Percentiles rank a stretch among this genome's conserved stretches.
Evolutionary conservation across 2,797 vertebrate genomes (phyloP).

Genomic region (Mormyrops attenuatus): DNA sequence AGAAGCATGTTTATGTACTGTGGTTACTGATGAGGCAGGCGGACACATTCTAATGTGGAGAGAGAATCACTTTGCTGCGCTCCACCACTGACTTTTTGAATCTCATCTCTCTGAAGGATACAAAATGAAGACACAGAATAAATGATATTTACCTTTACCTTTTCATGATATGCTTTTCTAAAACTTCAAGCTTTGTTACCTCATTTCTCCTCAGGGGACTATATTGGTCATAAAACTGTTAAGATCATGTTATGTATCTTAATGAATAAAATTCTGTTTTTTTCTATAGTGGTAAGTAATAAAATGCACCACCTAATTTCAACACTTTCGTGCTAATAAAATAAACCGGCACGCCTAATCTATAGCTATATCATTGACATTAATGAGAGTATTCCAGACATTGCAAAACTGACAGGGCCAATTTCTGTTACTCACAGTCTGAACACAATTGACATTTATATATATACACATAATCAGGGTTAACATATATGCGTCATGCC

Average conservation of each 20-base stretch:
- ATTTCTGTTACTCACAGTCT: neutral
- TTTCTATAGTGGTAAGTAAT: neutral
- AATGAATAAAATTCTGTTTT: neutral
- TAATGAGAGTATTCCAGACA: neutral
- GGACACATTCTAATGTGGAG: neutral
- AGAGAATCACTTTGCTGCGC: neutral
- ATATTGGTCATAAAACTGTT: neutral
- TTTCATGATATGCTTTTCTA: neutral
- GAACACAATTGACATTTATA: neutral
- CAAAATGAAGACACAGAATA: neutral
- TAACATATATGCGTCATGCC: neutral
- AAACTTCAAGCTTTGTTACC: neutral
- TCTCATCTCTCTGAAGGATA: neutral
- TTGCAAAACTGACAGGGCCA: neutral
- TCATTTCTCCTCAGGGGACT: neutral
- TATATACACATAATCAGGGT: neutral
- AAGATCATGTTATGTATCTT: neutral
- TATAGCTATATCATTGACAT: neutral
- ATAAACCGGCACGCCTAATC: neutral
- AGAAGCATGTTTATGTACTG: neutral
- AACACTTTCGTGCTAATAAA: neutral
- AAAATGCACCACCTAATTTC: neutral
- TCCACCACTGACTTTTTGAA: neutral
- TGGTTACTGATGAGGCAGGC: neutral
- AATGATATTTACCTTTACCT: neutral